A percentile compares a stretch with the other conserved stretches of the same genome.
Conservation (phyloP, 2,888 invertebrate genomes). For the Lysandra coridon region DNA sequence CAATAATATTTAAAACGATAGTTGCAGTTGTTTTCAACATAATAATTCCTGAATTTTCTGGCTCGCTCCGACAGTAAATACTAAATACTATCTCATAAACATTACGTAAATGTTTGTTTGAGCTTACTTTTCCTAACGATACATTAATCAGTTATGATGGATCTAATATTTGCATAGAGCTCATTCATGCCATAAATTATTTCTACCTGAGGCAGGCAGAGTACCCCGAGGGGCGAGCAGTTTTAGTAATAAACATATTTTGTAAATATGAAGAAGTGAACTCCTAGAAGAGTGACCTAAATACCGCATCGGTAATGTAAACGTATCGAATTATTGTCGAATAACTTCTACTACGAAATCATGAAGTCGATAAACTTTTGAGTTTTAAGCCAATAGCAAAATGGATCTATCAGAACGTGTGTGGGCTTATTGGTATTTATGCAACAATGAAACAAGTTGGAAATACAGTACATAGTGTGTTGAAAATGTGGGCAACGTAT, state of each 20-base stretch:
- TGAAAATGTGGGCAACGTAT: not conserved
- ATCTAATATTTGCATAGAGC: not conserved
- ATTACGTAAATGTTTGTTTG: not conserved
- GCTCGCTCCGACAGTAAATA: not conserved
- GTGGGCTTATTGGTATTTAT: not conserved
- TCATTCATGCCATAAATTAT: constrained; percentile 8
- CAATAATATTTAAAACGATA: too few relatives aligned
- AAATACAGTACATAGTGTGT: not conserved
- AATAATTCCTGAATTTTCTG: not conserved
- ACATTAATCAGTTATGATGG: not conserved
- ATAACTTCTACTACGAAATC: too few relatives aligned
- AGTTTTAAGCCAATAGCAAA: not conserved
- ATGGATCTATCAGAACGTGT: not conserved
- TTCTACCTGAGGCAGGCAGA: not conserved
- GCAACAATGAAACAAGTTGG: not conserved
- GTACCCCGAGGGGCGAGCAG: not conserved
- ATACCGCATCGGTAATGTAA: not conserved
- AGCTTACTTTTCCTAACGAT: not conserved
- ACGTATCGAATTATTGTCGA: not conserved
- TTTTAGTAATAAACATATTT: not conserved
- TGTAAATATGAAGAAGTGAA: not conserved
- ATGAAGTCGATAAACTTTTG: not conserved
- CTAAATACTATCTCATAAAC: not conserved
- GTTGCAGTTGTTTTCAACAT: too few relatives aligned
- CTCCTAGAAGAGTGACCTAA: not conserved